These are phyloP conservation scores for Agelas oroides DNA, from an alignment of 37 sponge, comb jelly and placozoan species.

Conservation along the genomic window DNA sequence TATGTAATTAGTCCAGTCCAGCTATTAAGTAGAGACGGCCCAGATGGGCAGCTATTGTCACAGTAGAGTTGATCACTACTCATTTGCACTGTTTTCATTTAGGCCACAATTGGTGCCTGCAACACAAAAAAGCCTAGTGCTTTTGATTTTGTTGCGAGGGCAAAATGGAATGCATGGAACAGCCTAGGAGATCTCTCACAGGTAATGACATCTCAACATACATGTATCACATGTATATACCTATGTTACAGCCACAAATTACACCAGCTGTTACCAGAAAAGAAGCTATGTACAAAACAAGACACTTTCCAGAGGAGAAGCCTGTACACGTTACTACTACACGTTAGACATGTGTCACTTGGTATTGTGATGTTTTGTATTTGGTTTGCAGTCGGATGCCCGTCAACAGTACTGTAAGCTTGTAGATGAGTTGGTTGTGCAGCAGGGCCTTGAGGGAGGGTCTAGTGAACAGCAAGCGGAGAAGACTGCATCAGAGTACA, in stretches of 20 bases:
- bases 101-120: conserved; percentile 90
- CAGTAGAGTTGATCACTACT: no score
- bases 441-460: neutral
- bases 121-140: conserved; percentile 85
- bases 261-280: no score
- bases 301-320: no score
- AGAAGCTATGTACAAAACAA: no score
- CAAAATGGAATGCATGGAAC: conserved; percentile 97
- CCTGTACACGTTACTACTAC: no score
- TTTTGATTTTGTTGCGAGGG: conserved; percentile 93
- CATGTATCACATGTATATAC: no score
- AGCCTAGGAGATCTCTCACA: conserved; percentile 63
- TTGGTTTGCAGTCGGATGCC: conserved; percentile 77
- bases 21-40: no score
- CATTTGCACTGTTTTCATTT: conserved; percentile 4
- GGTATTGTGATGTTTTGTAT: no score
- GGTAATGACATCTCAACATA: conserved; percentile 13
- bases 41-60: no score
- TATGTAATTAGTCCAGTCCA: no score
- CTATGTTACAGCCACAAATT: no score
- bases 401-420: conserved; percentile 63
- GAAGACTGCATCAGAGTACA: neutral
- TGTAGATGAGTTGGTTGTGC: conserved; percentile 73
- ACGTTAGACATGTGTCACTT: no score
- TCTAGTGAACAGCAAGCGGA: neutral